These are phyloP conservation scores for Platichthys flesus DNA, from an alignment of 2,113 vertebrate species.

Conservation along the genomic window DNA sequence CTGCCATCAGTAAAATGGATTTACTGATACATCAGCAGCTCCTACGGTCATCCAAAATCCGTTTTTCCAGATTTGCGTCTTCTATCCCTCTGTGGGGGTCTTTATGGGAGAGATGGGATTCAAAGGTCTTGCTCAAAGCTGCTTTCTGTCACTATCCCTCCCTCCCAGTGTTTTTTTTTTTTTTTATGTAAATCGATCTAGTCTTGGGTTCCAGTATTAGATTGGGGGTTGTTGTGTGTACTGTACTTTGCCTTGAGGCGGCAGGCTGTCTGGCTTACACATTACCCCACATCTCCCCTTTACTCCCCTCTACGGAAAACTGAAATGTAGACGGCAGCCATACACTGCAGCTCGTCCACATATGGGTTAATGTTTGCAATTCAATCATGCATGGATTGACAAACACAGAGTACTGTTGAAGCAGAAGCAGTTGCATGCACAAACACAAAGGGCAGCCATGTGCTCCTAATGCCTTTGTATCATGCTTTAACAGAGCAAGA, in stretches of 20 bases:
- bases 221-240: slow-evolving; percentile 63
- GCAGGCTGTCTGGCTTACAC: slow-evolving; percentile 78
- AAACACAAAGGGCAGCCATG: slow-evolving; percentile 25
- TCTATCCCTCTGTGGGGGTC: slow-evolving; percentile 52
- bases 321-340: slow-evolving; percentile 52
- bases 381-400: slow-evolving; percentile 49
- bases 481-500: slow-evolving; percentile 11
- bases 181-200: slow-evolving; percentile 74
- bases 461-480: slow-evolving; percentile 3
- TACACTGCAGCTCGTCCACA: slow-evolving; percentile 43
- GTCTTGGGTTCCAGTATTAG: slow-evolving; percentile 73
- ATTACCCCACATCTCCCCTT: slow-evolving; percentile 71
- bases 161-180: slow-evolving; percentile 29
- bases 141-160: slow-evolving; percentile 50
- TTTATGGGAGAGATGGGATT: slow-evolving; percentile 62
- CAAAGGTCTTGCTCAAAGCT: slow-evolving; percentile 63
- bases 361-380: slow-evolving; percentile 70
- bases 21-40: slow-evolving; percentile 59
- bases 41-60: slow-evolving; percentile 67
- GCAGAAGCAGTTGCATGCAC: slow-evolving; percentile 19
- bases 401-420: slow-evolving; percentile 34
- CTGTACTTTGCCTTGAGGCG: slow-evolving; percentile 73
- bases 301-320: slow-evolving; percentile 45
- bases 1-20: slow-evolving; percentile 69
- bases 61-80: slow-evolving; percentile 59